Evolutionary conservation across 2,797 vertebrate genomes (phyloP).

Genomic region (Merluccius polli): DNA sequence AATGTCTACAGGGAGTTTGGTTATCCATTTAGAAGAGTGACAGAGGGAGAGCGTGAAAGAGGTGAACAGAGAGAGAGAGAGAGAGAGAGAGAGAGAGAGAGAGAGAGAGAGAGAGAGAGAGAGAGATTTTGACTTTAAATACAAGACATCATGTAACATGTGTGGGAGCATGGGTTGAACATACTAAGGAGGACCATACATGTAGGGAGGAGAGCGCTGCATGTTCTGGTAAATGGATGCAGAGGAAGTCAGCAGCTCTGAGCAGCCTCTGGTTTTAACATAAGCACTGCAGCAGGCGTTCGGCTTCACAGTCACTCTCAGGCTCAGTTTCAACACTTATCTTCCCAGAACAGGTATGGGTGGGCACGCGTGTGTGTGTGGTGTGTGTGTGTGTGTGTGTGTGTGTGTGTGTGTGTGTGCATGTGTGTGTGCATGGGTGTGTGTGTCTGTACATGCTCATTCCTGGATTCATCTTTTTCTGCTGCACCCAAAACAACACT

Average conservation of each 20-base stretch:
- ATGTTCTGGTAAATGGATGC: not conserved
- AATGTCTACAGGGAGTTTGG: conserved; percentile 24
- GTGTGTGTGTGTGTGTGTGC: conserved; percentile 13
- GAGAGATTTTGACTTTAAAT: conserved; percentile 15
- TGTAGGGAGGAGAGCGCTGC: not conserved
- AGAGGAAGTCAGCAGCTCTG: conserved; percentile 14
- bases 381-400: not conserved
- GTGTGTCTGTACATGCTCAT: conserved; percentile 16
- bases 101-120: conserved; percentile 18
- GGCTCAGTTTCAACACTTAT: conserved; percentile 54
- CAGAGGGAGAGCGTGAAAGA: conserved; percentile 7
- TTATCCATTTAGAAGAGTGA: conserved; percentile 13
- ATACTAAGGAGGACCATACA: not conserved
- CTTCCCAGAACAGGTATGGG: conserved; percentile 37
- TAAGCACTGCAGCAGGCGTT: conserved; percentile 28
- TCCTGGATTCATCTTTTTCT: too few species aligned
- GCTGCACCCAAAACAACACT: too few species aligned
- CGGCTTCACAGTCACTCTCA: conserved; percentile 42
- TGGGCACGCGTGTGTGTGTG: conserved; percentile 24
- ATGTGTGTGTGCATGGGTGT: conserved; percentile 24
- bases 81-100: conserved; percentile 7
- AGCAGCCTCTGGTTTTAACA: conserved; percentile 26
- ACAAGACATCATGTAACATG: not conserved
- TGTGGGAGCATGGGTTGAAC: not conserved
- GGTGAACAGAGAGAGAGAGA: conserved; percentile 12